A percentile compares a stretch with the other conserved stretches of the same genome.
These are phyloP conservation scores for Sicus ferrugineus DNA, from an alignment of 2,888 invertebrate species.

Conservation along the genomic window DNA sequence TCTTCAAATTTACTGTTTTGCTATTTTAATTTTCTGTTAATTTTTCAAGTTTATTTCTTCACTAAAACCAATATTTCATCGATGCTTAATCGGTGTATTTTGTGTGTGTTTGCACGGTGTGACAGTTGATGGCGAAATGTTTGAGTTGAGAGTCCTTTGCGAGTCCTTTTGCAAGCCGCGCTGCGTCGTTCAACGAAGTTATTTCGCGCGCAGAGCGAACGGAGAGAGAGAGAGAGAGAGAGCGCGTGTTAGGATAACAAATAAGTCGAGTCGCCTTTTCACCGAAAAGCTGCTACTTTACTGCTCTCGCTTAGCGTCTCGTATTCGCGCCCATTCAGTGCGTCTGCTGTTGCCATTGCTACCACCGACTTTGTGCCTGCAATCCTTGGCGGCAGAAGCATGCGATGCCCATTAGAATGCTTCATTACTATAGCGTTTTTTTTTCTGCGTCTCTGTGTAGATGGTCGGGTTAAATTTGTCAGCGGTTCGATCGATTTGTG, in stretches of 20 bases:
- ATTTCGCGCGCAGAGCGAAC: constrained; percentile 12
- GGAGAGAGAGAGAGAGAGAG: constrained; percentile 31
- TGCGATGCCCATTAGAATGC: background rate
- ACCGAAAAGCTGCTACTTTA: constrained; percentile 1
- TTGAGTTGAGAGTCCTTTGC: constrained; percentile 46
- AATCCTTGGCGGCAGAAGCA: constrained; percentile 14
- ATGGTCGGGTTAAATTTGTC: background rate
- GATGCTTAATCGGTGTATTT: constrained; percentile 5
- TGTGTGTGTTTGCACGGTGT: constrained; percentile 31
- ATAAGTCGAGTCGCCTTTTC: background rate
- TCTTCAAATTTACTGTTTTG: background rate
- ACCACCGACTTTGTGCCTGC: background rate
- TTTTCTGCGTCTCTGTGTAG: background rate
- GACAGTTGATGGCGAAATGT: constrained; percentile 45
- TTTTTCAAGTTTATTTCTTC: background rate
- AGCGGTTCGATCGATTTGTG: constrained; percentile 38
- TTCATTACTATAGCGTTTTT: too few relatives aligned
- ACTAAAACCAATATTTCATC: background rate
- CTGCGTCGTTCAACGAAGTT: constrained; percentile 6
- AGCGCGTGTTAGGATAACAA: constrained; percentile 31
- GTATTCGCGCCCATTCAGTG: constrained; percentile 25
- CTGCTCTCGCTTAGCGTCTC: constrained; percentile 46
- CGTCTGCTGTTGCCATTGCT: constrained; percentile 22
- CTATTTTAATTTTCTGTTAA: constrained; percentile 3
- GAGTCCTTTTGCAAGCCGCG: constrained; percentile 15